Evolutionary conservation across 2,797 vertebrate genomes (phyloP).

Genomic region (Choloepus didactylus): DNA sequence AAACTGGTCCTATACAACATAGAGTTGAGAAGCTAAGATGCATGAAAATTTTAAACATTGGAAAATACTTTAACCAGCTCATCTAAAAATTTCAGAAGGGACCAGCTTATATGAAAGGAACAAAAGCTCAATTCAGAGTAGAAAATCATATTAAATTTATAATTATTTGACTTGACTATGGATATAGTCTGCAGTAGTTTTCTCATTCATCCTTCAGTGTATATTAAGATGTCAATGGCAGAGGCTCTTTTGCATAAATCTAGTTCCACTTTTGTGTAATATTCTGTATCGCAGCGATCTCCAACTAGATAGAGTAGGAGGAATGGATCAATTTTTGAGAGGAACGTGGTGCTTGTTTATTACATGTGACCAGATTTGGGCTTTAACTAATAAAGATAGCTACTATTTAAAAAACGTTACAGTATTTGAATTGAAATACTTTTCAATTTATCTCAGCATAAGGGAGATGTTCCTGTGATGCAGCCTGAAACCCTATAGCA

Average conservation of each 20-base stretch:
- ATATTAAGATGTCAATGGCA: background rate
- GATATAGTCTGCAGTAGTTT: background rate
- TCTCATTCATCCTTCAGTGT: background rate
- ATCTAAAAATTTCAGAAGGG: constrained; percentile 42
- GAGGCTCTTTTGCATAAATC: background rate
- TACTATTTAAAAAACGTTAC: background rate
- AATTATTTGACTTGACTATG: constrained; percentile 33
- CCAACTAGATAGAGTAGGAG: background rate
- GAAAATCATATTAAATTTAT: background rate
- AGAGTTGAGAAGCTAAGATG: constrained; percentile 38
- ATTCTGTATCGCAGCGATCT: background rate
- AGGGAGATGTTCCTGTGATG: background rate
- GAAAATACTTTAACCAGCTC: constrained; percentile 47
- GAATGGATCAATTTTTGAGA: background rate
- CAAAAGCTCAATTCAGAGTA: constrained; percentile 59
- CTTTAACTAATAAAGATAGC: background rate
- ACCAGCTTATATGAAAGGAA: constrained; percentile 34
- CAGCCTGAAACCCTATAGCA: background rate
- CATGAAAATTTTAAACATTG: constrained; percentile 33
- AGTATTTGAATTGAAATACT: constrained; percentile 36
- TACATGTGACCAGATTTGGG: background rate
- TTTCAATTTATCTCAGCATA: background rate
- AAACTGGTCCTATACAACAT: background rate
- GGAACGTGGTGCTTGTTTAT: background rate
- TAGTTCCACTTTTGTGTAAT: background rate